Percentiles rank a stretch among this genome's conserved stretches.
Conservation (phyloP, 2,113 vertebrate species). For the Sinosuthora webbiana region DNA sequence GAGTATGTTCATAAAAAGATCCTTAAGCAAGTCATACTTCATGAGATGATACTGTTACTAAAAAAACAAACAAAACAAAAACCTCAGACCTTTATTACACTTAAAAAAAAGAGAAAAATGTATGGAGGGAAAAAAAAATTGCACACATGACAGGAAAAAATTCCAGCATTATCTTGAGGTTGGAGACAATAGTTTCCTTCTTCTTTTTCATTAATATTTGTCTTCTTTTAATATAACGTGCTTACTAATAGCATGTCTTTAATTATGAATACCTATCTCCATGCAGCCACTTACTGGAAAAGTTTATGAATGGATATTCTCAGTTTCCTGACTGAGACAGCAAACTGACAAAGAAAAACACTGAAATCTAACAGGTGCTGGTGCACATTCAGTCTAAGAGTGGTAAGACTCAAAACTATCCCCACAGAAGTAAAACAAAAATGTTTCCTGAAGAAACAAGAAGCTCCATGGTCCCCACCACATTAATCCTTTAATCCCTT, state of each 20-base stretch:
- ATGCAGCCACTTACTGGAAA: background rate
- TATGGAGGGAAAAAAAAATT: background rate
- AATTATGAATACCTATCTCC: background rate
- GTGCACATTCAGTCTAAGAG: background rate
- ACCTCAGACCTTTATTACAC: rapidly evolving
- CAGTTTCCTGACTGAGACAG: background rate
- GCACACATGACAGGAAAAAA: background rate
- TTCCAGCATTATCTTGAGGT: background rate
- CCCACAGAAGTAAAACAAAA: background rate
- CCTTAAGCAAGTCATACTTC: background rate
- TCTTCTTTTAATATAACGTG: background rate
- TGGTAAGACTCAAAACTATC: background rate
- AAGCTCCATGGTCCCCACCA: background rate
- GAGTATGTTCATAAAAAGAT: background rate
- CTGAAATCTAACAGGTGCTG: background rate
- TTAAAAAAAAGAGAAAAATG: background rate
- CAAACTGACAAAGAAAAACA: background rate
- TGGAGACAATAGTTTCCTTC: background rate
- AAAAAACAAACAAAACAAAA: too few relatives aligned
- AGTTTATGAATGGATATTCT: background rate
- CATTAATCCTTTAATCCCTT: background rate
- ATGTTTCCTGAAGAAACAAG: background rate
- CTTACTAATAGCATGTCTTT: background rate
- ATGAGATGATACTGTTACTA: background rate
- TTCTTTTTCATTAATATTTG: background rate